Evolutionary conservation across 1,140 invertebrate genomes (phyloP).

Genomic region (Zophobas morio): DNA sequence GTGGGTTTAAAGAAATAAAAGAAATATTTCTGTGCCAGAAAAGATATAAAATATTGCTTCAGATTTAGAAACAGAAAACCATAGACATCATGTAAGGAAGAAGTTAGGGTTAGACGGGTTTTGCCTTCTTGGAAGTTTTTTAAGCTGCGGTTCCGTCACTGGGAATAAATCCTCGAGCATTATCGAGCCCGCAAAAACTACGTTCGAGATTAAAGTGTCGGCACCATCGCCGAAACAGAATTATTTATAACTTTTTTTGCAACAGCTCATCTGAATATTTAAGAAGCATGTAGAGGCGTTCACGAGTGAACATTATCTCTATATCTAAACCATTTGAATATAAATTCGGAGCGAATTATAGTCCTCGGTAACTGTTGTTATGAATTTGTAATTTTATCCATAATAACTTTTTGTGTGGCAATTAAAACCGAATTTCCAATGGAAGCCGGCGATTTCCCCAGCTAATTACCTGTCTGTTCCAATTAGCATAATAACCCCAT

Average conservation of each 20-base stretch:
- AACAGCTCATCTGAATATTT: constrained; percentile 3
- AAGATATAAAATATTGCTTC: no score
- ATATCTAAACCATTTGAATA: constrained; percentile 29
- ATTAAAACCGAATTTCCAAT: constrained; percentile 38
- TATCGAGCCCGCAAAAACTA: no score
- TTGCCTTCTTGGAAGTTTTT: no score
- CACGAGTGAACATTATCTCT: constrained; percentile 24
- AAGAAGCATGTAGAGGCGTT: constrained; percentile 17
- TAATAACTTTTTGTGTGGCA: constrained; percentile 11
- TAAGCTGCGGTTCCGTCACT: no score
- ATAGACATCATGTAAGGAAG: no score
- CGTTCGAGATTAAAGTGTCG: no score
- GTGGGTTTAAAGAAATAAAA: no score
- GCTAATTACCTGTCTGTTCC: constrained; percentile 33
- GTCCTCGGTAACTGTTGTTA: constrained; percentile 17
- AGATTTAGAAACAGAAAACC: no score
- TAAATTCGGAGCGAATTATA: constrained; percentile 31
- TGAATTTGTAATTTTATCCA: constrained; percentile 41
- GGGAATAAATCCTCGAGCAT: no score
- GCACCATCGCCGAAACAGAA: not conserved
- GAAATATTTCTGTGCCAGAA: no score
- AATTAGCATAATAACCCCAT: constrained; percentile 37
- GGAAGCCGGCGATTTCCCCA: constrained; percentile 11
- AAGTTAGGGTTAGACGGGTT: no score
- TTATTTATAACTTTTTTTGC: constrained; percentile 20